These are phyloP conservation scores for Bostrychus sinensis DNA, from an alignment of 2,113 vertebrate species.

Conservation along the genomic window DNA sequence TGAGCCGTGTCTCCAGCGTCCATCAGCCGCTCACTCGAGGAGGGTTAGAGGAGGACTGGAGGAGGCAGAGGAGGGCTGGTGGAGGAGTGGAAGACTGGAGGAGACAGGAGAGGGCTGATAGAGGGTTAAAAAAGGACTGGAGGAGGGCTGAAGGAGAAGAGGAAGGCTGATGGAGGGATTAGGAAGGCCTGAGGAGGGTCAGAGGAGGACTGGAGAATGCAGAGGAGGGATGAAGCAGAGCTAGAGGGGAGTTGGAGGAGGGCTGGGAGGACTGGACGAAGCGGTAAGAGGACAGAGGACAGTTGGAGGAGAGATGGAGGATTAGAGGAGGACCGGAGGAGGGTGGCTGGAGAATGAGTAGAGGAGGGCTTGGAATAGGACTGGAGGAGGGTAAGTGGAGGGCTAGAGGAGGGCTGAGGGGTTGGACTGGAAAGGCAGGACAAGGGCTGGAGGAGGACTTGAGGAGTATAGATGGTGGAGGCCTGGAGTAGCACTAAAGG, in stretches of 20 bases:
- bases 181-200: too few species aligned
- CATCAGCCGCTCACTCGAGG: slow-evolving; percentile 40
- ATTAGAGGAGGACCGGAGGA: not conserved
- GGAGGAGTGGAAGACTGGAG: too few species aligned
- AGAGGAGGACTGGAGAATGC: too few species aligned
- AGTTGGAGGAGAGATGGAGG: not conserved
- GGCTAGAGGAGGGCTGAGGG: slow-evolving; percentile 11
- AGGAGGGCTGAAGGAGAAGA: slow-evolving; percentile 5
- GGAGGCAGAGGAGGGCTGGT: slow-evolving; percentile 27
- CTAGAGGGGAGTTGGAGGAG: not conserved
- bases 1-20: slow-evolving; percentile 43
- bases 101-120: too few species aligned
- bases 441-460: too few species aligned
- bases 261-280: not conserved
- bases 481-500: too few species aligned
- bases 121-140: too few species aligned
- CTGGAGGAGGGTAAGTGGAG: not conserved
- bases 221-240: too few species aligned
- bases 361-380: slow-evolving; percentile 16
- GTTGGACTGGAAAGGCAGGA: too few species aligned
- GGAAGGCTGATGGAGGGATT: slow-evolving; percentile 13
- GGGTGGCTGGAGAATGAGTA: slow-evolving; percentile 8
- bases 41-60: slow-evolving; percentile 33
- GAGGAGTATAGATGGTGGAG: too few species aligned
- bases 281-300: not conserved